phyloP scores from a whole-genome alignment of 2,113 vertebrate genomes.

The Cinclus cinclus region DNA sequence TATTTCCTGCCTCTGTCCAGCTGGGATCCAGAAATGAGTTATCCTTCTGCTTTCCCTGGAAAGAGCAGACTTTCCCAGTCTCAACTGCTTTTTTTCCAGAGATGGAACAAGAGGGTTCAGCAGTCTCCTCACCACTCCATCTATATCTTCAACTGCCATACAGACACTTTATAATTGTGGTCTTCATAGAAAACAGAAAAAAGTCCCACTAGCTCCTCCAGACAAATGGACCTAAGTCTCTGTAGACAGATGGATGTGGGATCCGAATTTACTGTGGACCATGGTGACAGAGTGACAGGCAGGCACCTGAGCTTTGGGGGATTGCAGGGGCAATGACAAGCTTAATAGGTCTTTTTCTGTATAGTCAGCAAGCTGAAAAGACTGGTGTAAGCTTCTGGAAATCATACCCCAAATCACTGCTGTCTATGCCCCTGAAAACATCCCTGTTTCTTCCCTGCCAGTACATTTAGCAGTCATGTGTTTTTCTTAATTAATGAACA shows the following conservation, averaged over 20 bases:
- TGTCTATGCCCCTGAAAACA: background rate
- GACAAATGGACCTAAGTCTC: background rate
- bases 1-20: background rate
- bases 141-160: fast-evolving
- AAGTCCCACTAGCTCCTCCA: background rate
- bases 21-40: background rate
- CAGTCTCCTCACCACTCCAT: background rate
- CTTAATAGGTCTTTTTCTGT: background rate
- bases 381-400: background rate
- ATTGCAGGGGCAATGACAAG: background rate
- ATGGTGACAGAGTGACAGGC: background rate
- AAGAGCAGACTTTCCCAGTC: background rate
- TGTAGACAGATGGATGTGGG: background rate
- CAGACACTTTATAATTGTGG: fast-evolving
- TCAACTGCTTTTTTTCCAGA: background rate
- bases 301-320: background rate
- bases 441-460: background rate
- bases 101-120: background rate
- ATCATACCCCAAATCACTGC: background rate
- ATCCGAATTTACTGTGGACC: background rate
- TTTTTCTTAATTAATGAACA: background rate
- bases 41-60: background rate
- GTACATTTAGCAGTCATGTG: background rate
- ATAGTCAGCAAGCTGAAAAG: background rate
- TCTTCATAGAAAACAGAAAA: background rate